These are phyloP conservation scores for Notiomystis cincta DNA, from an alignment of 2,113 vertebrate genomes.

Conservation along the genomic window DNA sequence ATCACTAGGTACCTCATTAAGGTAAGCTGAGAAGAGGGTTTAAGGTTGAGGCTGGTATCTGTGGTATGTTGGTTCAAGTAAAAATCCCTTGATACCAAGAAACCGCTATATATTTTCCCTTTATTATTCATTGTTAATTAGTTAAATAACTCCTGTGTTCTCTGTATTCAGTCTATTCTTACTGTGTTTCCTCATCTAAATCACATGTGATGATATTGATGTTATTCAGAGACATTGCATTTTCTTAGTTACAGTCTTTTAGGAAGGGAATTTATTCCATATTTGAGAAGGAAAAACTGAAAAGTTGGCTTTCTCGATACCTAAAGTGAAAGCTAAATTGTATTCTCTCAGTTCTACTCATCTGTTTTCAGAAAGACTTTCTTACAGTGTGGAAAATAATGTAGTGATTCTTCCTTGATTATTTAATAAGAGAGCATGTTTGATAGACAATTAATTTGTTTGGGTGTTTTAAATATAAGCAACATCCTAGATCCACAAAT, in stretches of 20 bases:
- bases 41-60: background rate
- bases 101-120: background rate
- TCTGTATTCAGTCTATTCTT: background rate
- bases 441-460: background rate
- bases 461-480: background rate
- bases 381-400: background rate
- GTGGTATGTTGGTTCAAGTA: background rate
- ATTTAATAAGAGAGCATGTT: background rate
- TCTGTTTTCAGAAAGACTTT: background rate
- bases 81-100: background rate
- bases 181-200: background rate
- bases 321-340: background rate
- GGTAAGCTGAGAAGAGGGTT: slow-evolving; percentile 67
- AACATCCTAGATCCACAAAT: background rate
- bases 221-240: background rate
- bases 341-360: background rate
- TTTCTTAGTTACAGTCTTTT: background rate
- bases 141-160: background rate
- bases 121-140: background rate
- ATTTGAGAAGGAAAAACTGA: background rate
- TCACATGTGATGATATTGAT: background rate
- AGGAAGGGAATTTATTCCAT: background rate
- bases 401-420: background rate
- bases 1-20: slow-evolving; percentile 98
- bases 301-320: background rate